phyloP scores from a whole-genome alignment of 1,140 invertebrate species.

The Tetraneura akinire region DNA sequence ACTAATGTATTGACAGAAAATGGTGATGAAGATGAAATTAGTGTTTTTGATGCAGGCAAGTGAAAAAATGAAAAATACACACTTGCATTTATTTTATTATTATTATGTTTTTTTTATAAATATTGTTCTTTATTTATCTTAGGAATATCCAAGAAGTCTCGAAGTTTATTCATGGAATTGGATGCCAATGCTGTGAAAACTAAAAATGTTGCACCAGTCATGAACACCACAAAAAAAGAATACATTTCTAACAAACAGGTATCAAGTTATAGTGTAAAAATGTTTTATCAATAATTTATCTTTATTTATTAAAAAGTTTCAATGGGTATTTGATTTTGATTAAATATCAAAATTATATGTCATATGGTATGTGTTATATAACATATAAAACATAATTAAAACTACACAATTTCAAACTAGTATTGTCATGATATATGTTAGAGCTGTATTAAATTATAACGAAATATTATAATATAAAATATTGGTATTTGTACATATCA shows the following conservation, averaged over 20 bases:
- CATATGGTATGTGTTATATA: no score
- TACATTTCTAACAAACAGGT: constrained; percentile 34
- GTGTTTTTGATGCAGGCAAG: constrained; percentile 80
- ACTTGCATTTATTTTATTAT: neutral
- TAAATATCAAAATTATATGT: no score
- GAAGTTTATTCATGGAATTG: constrained; percentile 81
- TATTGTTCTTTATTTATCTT: neutral
- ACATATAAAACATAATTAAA: no score
- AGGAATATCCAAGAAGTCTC: constrained; percentile 84
- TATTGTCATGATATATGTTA: no score
- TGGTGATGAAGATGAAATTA: constrained; percentile 71
- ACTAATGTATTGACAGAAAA: constrained; percentile 59
- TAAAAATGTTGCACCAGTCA: neutral
- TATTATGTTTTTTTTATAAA: neutral
- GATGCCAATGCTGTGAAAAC: constrained; percentile 64
- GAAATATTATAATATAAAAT: no score
- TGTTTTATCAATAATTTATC: neutral
- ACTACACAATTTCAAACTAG: no score
- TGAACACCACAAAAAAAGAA: constrained; percentile 26
- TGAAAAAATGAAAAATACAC: neutral
- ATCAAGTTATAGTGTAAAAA: neutral
- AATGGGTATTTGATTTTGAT: no score
- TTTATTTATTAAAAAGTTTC: neutral
- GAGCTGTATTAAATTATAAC: no score
- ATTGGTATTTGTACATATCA: no score